A percentile compares a stretch with the other conserved stretches of the same genome.
phyloP scores from a whole-genome alignment of 2,888 invertebrate genomes.

The Andrena trimmerana region DNA sequence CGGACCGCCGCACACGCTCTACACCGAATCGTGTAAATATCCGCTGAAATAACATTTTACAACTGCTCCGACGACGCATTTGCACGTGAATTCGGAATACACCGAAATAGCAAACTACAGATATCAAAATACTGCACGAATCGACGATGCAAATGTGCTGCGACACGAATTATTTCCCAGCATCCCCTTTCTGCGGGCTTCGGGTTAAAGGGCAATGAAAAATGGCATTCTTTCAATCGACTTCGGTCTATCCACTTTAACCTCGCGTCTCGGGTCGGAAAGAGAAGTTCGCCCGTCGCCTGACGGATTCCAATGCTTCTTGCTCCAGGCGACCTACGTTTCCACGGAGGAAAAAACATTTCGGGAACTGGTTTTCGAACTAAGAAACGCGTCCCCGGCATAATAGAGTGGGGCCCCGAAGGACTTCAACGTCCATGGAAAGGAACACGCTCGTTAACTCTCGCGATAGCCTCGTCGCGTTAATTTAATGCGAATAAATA shows the following conservation, averaged over 20 bases:
- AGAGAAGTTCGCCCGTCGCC: conserved; percentile 55
- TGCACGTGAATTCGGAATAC: background rate
- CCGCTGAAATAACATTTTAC: background rate
- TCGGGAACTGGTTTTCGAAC: conserved; percentile 77
- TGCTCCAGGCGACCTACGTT: conserved; percentile 10
- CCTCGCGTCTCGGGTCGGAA: conserved; percentile 4
- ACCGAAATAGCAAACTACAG: no score
- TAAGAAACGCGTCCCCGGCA: conserved; percentile 74
- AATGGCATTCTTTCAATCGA: conserved; percentile 17
- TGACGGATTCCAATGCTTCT: conserved; percentile 62
- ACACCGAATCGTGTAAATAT: background rate
- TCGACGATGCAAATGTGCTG: background rate
- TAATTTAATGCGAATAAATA: conserved; percentile 59
- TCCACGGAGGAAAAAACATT: conserved; percentile 53
- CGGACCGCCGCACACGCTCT: background rate
- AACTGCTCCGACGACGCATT: background rate
- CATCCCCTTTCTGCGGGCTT: background rate
- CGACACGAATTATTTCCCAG: background rate
- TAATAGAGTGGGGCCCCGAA: conserved; percentile 67
- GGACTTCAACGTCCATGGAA: conserved; percentile 58
- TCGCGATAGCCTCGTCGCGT: conserved; percentile 21
- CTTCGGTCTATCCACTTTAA: conserved; percentile 48
- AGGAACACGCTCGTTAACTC: conserved; percentile 40
- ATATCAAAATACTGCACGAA: no score
- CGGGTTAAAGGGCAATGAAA: conserved; percentile 42